Conservation (phyloP, 2,888 invertebrate species). For the Cylloceria caligata region DNA sequence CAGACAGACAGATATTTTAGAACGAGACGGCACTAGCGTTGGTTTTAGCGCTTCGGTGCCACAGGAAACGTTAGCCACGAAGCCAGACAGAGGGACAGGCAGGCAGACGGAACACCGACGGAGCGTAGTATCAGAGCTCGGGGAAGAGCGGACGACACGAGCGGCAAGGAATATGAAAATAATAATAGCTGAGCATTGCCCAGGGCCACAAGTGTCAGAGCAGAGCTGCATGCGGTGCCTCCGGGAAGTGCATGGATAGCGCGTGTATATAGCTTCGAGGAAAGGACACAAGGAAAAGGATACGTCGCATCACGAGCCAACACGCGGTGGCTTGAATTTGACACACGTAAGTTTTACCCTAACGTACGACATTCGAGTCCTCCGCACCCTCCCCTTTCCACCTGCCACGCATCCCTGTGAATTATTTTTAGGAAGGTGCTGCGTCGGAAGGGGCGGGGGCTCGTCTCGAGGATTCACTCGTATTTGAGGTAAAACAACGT, state of each 20-base stretch:
- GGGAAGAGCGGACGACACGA: slow-evolving; percentile 66
- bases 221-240: slow-evolving; percentile 51
- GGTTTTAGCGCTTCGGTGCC: slow-evolving; percentile 69
- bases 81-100: slow-evolving; percentile 75
- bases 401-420: slow-evolving; percentile 70
- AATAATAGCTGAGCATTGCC: slow-evolving; percentile 82
- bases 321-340: slow-evolving; percentile 75
- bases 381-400: slow-evolving; percentile 10
- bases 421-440: slow-evolving; percentile 63
- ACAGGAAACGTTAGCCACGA: slow-evolving; percentile 46
- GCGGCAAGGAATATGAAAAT: slow-evolving; percentile 82
- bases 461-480: slow-evolving; percentile 38
- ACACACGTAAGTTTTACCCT: slow-evolving; percentile 81
- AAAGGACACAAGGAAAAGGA: slow-evolving; percentile 71
- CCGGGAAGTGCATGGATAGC: slow-evolving; percentile 71
- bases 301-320: slow-evolving; percentile 66
- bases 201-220: slow-evolving; percentile 81
- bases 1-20: slow-evolving; percentile 69
- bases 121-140: slow-evolving; percentile 51
- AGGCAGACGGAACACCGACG: slow-evolving; percentile 73
- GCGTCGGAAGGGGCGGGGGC: background rate
- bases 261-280: slow-evolving; percentile 31
- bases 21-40: slow-evolving; percentile 44
- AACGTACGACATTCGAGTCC: slow-evolving; percentile 57
- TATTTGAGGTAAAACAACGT: slow-evolving; percentile 15